Base-by-base conservation (phyloP, 2,797 vertebrate species). In the Gymnocypris eckloni region DNA sequence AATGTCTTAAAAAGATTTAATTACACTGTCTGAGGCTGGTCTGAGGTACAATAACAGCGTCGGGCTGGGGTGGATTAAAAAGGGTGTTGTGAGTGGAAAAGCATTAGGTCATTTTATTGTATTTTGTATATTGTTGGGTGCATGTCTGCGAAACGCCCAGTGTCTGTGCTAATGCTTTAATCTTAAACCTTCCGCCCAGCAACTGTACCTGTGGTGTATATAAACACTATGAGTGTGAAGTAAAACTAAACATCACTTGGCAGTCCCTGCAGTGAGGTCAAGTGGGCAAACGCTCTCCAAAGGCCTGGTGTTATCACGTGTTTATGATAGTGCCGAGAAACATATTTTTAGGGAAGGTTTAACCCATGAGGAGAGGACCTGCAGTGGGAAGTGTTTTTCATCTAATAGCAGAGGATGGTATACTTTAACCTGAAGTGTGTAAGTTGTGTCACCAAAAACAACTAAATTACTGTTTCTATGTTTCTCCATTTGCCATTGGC, bases 101-200 rank as follows among this genome's bases (percentile, higher is more conserved):
- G 76, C n/a, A 78, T 85, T 79, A 87, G 85, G 64, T 87, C 79
- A 85, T 81, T 82, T 85, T 78, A 71, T 64, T 71, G 25, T 7
- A 7, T 86, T 61, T 64, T 72, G 79, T 69, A 72, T 85, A 39
- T 59, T 69, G 81, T 73, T 83, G 59, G 61, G 73, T 33, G 61
- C 41, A n/a, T 15, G 43, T 52, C 78, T 81, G 43, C 8, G 78
- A 81, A 86, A 81, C 67, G n/a, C 54, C 76, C 75, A 25, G 81
- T 25, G 54, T 84, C 43, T 41, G 81, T 20, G 20, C n/a, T 66
- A 67, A 61, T 56, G 25, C 41, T 79, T 85, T 71, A 61, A 79
- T 71, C 41, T 71, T 20, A 18, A 8, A 22, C 18, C 66, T 66
- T 43, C 43, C 43, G 10, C 78, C 78, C 54, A 75, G 69, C 43